Conservation (phyloP, 2,888 invertebrate genomes). For the Mantis religiosa region DNA sequence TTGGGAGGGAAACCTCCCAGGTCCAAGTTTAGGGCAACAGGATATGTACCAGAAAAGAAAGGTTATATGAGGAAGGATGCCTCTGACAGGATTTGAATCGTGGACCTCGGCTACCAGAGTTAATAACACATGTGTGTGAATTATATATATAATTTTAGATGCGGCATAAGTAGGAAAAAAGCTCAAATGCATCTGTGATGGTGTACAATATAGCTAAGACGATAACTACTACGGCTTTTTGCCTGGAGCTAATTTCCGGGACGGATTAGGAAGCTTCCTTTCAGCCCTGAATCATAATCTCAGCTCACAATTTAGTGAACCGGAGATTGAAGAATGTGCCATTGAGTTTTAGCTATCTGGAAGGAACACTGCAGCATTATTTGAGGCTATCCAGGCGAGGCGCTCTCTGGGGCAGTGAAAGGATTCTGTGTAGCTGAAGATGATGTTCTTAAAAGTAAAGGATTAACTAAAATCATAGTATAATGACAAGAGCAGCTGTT, state of each 20-base stretch:
- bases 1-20: no score
- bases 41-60: no score
- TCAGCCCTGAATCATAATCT: neutral
- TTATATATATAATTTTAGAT: no score
- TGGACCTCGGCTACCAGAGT: no score
- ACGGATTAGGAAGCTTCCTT: neutral
- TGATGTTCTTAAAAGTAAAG: neutral
- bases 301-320: neutral
- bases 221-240: neutral
- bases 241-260: neutral
- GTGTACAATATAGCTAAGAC: no score
- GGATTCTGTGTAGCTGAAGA: neutral
- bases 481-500: neutral
- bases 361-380: neutral
- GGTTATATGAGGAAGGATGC: no score
- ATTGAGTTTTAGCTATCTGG: neutral
- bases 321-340: neutral
- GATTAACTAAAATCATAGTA: neutral
- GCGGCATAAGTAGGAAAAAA: no score
- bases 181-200: no score
- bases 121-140: no score
- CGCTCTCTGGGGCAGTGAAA: neutral
- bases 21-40: no score
- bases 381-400: neutral
- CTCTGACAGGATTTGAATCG: no score